Evolutionary conservation across 1,140 invertebrate species (phyloP).

Genomic region (Anadara kagoshimensis): DNA sequence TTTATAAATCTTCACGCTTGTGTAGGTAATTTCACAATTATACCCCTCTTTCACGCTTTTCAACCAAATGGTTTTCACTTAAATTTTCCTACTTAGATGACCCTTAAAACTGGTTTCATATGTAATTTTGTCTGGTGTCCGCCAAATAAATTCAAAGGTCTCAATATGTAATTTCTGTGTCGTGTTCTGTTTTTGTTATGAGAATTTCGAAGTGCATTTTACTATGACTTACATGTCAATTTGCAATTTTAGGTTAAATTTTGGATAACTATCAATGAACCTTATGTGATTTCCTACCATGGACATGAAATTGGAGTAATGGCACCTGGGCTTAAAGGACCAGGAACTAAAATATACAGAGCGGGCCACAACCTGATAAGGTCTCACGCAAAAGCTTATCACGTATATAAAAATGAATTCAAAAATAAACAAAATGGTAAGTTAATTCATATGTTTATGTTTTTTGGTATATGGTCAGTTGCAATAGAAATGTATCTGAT

Average conservation of each 20-base stretch:
- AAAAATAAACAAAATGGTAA: constrained; percentile 54
- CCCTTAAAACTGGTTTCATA: not conserved
- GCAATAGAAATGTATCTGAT: too few species aligned
- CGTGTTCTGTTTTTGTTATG: too few species aligned
- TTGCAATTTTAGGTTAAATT: constrained; percentile 57
- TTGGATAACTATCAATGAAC: constrained; percentile 74
- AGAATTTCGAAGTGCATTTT: too few species aligned
- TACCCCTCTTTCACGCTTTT: too few species aligned
- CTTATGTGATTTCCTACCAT: constrained; percentile 47
- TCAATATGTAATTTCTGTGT: not conserved
- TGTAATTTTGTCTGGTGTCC: not conserved
- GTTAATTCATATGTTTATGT: too few species aligned
- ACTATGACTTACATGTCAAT: not conserved
- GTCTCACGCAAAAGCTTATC: constrained; percentile 64
- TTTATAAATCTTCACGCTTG: too few species aligned
- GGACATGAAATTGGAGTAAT: constrained; percentile 59
- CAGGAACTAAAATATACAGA: constrained; percentile 43
- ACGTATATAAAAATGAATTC: constrained; percentile 51
- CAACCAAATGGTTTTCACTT: too few species aligned
- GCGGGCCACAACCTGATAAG: constrained; percentile 63
- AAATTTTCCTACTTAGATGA: too few species aligned
- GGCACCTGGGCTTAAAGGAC: constrained; percentile 48
- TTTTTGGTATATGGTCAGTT: not conserved
- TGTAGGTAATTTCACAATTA: too few species aligned
- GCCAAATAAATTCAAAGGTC: not conserved